Base-by-base conservation (phyloP, 2,888 invertebrate genomes). In the Nymphalis c-album region DNA sequence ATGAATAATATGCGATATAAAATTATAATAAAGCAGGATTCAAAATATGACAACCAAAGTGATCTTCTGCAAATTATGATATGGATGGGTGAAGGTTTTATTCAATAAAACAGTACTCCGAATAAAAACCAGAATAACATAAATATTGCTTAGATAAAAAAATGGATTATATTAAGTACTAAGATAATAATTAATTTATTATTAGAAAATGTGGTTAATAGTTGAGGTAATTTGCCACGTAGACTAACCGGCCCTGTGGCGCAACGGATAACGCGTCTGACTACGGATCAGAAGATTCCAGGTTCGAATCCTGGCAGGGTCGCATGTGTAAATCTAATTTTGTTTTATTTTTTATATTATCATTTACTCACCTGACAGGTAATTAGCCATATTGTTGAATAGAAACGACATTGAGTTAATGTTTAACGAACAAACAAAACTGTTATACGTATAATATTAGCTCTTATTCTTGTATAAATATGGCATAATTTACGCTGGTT, bases 231-330 rank as follows among this genome's bases (percentile, higher is more conserved):
- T 73, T 71, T 20, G 46, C 7, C 7, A 1, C 16, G 0, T 6
- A 0, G 0, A 0, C 0, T 67, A 74, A 71, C 77, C n/a, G 93
- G 93, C 93, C 93, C 90, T 94, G 94, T 93, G 93, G 93, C 93
- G 93, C 93, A 94, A 93, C 85, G 94, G 93, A 94, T 94, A 94
- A 94, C 94, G 94, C 94, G 94, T 94, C 94, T 94, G 94, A 94
- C 94, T 94, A 94, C 94, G 94, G 94, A 94, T 94, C 94, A 94
- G 93, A 93, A 93, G 93, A 93, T 93, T 93, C 93, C 94, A 94
- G 93, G 91, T 93, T 93, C 93, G 93, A 93, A 93, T 93, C 93
- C 93, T 93, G 93, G 93, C 93, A 93, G 89, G 93, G 93, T 93
- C 93, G 93, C 75, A 1, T 0, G 0, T 22, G 16, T 0, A 4